These are phyloP conservation scores for Lonchura striata DNA, from an alignment of 2,113 vertebrate genomes.

Conservation along the genomic window DNA sequence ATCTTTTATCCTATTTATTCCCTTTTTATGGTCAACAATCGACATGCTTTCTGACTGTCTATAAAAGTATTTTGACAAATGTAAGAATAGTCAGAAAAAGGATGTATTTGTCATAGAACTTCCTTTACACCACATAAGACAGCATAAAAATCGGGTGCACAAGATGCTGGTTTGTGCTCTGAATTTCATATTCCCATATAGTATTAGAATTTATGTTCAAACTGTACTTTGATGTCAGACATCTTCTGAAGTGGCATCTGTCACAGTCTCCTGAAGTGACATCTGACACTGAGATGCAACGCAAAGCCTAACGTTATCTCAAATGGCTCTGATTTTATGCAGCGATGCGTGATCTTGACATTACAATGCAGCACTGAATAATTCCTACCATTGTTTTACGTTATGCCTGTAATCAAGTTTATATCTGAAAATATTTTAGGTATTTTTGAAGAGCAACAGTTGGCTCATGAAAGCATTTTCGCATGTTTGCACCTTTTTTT, in stretches of 20 bases:
- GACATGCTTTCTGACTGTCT: not conserved
- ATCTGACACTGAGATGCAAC: not conserved
- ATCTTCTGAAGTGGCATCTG: not conserved
- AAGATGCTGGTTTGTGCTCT: not conserved
- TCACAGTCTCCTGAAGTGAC: not conserved
- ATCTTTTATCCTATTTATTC: not conserved
- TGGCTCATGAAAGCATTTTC: not conserved
- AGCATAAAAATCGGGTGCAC: not conserved
- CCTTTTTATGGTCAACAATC: not conserved
- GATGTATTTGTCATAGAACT: not conserved
- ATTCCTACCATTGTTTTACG: not conserved
- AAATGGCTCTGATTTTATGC: not conserved
- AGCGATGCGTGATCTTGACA: not conserved
- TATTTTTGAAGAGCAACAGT: not conserved
- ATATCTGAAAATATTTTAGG: not conserved
- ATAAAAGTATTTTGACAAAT: not conserved
- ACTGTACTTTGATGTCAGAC: not conserved
- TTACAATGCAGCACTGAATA: not conserved
- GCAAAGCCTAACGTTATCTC: rapidly evolving
- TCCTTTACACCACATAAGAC: not conserved
- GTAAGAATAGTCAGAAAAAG: not conserved
- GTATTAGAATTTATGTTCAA: not conserved
- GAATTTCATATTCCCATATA: not conserved
- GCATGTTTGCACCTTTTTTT: not conserved
- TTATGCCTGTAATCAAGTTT: not conserved